Evolutionary conservation across 2,888 invertebrate species (phyloP), one percentile per base, ranked within the genome.

Genomic region (Agrotis exclamationis): DNA sequence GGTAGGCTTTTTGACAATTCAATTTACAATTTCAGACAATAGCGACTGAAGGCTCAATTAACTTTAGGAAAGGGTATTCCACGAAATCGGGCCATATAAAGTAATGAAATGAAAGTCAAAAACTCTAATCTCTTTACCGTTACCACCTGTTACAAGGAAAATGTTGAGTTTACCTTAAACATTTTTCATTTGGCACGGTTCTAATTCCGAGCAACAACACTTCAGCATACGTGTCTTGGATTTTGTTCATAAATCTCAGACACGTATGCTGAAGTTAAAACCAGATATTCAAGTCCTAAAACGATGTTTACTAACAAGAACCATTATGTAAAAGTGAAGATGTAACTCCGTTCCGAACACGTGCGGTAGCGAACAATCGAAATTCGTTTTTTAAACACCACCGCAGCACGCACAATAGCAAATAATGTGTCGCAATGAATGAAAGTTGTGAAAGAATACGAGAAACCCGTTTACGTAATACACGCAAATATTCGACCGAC

Each of bases 371-470:
- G 56, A 70, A 83, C 79, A 87, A 89, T 86, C 82, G 85, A 82
- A 85, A 84, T 80, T 82, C 69, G 71, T 70, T 70, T 75, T 76
- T 75, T 76, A 81, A 84, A 80, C 73, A 75, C 65, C 68, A 51
- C 79, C 68, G 67, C 70, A 81, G 76, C 87, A 89, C 85, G 87
- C 89, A 87, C 86, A 81, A 84, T 83, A 70, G 80, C 83, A 82
- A 83, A 88, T 85, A 84, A 84, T 63, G 74, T 90, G 87, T 88
- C 86, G 89, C 87, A 91, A 91, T 86, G 84, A 89, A 90, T 84
- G 91, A 92, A 92, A 92, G 92, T 90, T 88, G 79, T 85, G 87
- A 90, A 91, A 89, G 90, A 90, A 81, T 87, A 87, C 77, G 85
- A 85, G 81, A 85, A 85, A 86, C 83, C 48, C 71, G 71, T 87